Conservation (phyloP, 1,140 invertebrate genomes). For the Nylanderia fulva region DNA sequence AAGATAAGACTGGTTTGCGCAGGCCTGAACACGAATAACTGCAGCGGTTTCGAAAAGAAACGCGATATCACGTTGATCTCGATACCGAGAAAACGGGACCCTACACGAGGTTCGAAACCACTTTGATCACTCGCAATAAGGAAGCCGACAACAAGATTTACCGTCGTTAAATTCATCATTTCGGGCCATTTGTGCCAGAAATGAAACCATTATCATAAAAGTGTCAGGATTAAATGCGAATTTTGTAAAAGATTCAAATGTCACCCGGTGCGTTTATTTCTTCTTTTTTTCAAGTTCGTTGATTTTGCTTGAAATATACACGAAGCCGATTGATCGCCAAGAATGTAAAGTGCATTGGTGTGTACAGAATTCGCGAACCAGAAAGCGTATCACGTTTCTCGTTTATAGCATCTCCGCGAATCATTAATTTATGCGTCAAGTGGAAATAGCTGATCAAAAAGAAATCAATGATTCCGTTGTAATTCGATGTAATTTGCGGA, state of each 20-base stretch:
- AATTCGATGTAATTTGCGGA: not conserved
- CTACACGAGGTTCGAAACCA: not conserved
- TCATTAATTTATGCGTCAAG: slow-evolving; percentile 21
- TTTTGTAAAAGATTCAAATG: not conserved
- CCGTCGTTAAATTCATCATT: slow-evolving; percentile 76
- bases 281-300: not conserved
- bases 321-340: not conserved
- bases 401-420: not conserved
- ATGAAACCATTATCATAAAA: slow-evolving; percentile 21
- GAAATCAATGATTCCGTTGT: not conserved
- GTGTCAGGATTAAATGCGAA: not conserved
- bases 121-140: slow-evolving; percentile 16
- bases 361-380: not conserved
- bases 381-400: slow-evolving; percentile 2
- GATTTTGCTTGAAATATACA: slow-evolving; percentile 8
- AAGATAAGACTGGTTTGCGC: not conserved
- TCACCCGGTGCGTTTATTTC: not conserved
- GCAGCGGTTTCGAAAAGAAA: not conserved
- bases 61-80: slow-evolving; percentile 22
- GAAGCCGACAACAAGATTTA: slow-evolving; percentile 48
- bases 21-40: not conserved
- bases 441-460: not conserved
- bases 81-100: not conserved
- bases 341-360: not conserved
- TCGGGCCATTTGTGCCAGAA: slow-evolving; percentile 68